Evolutionary conservation across 2,113 vertebrate species (phyloP), one percentile per base, ranked within the genome.

Genomic region (Dipodomys merriami): DNA sequence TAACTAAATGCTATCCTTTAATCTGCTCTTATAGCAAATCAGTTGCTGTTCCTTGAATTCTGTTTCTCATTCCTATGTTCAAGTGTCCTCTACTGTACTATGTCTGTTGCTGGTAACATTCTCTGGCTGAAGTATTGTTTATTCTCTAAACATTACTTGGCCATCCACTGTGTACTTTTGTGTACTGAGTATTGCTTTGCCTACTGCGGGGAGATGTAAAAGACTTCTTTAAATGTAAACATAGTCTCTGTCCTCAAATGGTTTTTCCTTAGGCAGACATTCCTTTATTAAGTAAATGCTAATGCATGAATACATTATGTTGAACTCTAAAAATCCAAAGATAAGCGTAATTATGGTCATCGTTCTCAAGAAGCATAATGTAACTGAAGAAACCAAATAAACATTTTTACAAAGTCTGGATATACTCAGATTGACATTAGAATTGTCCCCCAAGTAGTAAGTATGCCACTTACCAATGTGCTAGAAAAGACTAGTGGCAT

Each of bases 311-410:
- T 29, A 27, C 39, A 11, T 79, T 83, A 12, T 65, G 76, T 67
- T 23, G 30, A 29, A 57, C 69, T 87, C 10, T 44, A 16, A 69
- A 85, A 60, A 78, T 84, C 79, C 90, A 84, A 71, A 86, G 46
- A 67, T 53, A 35, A 86, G 30, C 33, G 78, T 39, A 62, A 57
- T 7, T 44, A 30, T 5, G 22, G 19, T 27, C 84, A 84, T 64
- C 88, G 27, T 16, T 39, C 15, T 79, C 20, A 44, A 76, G 44
- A 67, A 91, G 10, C 6, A 81, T 69, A 65, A 1, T 64, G 2
- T 62, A 92, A 82, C 80, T 94, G 62, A 90, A 73, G 62, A 78
- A 7, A 85, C 33, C 25, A 78, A 88, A 39, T 86, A 77, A 86
- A 73, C 87, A 22, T 44, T 49, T 79, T 79, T 67, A 76, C 30